A percentile compares a stretch with the other conserved stretches of the same genome.
phyloP scores from a whole-genome alignment of 2,888 invertebrate species.

The Agrenia bidenticulata region DNA sequence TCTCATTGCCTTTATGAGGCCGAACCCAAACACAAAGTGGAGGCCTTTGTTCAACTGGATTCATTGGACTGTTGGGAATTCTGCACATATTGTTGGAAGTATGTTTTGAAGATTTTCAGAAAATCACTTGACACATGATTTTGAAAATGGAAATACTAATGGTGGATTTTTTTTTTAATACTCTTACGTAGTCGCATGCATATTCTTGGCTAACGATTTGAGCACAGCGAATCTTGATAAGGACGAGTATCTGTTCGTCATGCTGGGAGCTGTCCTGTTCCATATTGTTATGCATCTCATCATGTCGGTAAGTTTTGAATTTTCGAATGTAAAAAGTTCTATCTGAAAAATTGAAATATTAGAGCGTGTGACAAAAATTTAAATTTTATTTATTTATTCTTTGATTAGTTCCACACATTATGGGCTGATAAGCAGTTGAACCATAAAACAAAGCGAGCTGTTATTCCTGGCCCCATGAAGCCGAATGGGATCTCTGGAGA shows the following conservation, averaged over 20 bases:
- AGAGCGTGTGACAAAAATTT: no score
- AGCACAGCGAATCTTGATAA: conserved; percentile 72
- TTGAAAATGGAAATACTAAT: no score
- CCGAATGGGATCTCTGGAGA: conserved; percentile 43
- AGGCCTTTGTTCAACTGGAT: conserved; percentile 86
- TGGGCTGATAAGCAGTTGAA: conserved; percentile 51
- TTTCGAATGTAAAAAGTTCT: no score
- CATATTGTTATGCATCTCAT: conserved; percentile 85
- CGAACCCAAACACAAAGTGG: conserved; percentile 76
- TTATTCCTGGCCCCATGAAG: conserved; percentile 50
- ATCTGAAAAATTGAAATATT: no score
- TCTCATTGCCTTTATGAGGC: conserved; percentile 81
- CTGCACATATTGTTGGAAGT: conserved; percentile 84
- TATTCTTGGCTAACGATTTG: conserved; percentile 87
- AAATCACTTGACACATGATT: not conserved
- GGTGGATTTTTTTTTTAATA: not conserved
- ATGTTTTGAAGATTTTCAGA: conserved; percentile 56
- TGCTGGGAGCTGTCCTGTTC: conserved; percentile 85
- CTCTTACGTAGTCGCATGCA: conserved; percentile 75
- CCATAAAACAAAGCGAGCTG: conserved; percentile 40
- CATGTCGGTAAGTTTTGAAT: conserved; percentile 77
- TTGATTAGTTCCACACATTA: conserved; percentile 45
- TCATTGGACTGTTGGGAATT: conserved; percentile 86
- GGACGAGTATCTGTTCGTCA: conserved; percentile 79
- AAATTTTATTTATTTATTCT: no score